Base-by-base conservation (phyloP, 2,888 invertebrate species). In the Antheraea assamensis region DNA sequence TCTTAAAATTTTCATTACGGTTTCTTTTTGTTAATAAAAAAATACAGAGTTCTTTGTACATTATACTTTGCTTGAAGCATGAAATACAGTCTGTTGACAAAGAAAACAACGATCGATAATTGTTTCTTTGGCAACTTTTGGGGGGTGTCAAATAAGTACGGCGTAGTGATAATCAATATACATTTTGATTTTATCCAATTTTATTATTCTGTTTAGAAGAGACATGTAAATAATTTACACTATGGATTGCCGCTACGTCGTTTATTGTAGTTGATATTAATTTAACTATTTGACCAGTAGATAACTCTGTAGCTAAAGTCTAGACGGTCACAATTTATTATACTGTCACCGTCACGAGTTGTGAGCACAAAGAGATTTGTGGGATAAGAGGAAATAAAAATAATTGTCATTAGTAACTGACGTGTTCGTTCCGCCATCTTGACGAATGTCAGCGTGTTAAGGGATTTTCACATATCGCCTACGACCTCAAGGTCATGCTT, bases 11-110 rank as follows among this genome's bases (percentile, higher is more conserved):
- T 73, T 55, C 21, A 68, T 70, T 47, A 70, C 30, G 31, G 52
- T 72, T 72, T 68, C 55, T 70, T 73, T 70, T 70, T 70, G 58
- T 42, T 1, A 31, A 71, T 15, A n/a, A 58, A n/a, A 58, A 24
- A 58, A 15, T 55, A 58, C 21, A 70, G 35, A 70, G 35, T 72
- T 13, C 42, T 35, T 70, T 73, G 68, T 55, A 73, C 73, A 70
- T 52, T 52, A 52, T 52, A 52, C 66, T 66, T 66, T 19, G 35
- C 21, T 61, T n/a, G n/a, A 30, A 31, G 5, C 31, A 31, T 31
- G 15, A 31, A 66, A 66, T 66, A 31, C 66, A 66, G 8, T 35
- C 13, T 35, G 35, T 68, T 35, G 21, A 68, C n/a, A 68, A 42
- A 35, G n/a, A n/a, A 42, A 68, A 10, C 17, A 30, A 64, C 13